These are phyloP conservation scores for Erethizon dorsatum DNA, from an alignment of 2,797 vertebrate species.

Conservation along the genomic window DNA sequence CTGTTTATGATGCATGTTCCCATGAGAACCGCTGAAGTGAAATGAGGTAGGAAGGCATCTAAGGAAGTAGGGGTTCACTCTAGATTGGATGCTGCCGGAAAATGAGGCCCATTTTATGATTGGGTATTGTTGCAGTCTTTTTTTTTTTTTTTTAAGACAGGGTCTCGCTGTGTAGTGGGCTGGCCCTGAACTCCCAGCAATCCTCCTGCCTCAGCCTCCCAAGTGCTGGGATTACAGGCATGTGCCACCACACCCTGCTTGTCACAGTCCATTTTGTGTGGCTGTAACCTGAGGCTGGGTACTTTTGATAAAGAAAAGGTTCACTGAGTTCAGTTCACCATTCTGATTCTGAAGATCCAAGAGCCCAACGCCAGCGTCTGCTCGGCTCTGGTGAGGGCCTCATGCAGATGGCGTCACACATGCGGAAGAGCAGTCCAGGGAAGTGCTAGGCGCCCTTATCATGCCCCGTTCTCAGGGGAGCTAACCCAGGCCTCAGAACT, in stretches of 20 bases:
- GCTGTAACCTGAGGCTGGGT: not conserved
- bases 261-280: not conserved
- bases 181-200: too few species aligned
- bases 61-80: conserved; percentile 17
- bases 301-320: not conserved
- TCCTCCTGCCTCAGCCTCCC: too few species aligned
- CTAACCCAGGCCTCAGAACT: not conserved
- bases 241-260: not conserved
- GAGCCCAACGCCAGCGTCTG: not conserved
- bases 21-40: conserved; percentile 13
- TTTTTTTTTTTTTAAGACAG: not conserved
- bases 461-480: not conserved
- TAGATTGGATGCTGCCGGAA: conserved; percentile 43
- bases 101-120: not conserved
- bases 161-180: not conserved
- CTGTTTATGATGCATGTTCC: not conserved
- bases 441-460: not conserved
- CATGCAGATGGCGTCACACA: not conserved
- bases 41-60: not conserved
- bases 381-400: not conserved
- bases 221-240: too few species aligned
- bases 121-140: not conserved
- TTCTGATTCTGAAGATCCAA: not conserved
- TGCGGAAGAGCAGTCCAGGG: not conserved
- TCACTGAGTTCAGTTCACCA: not conserved